Evolutionary conservation across 2,797 vertebrate species (phyloP).

Genomic region (Florisuga fusca): DNA sequence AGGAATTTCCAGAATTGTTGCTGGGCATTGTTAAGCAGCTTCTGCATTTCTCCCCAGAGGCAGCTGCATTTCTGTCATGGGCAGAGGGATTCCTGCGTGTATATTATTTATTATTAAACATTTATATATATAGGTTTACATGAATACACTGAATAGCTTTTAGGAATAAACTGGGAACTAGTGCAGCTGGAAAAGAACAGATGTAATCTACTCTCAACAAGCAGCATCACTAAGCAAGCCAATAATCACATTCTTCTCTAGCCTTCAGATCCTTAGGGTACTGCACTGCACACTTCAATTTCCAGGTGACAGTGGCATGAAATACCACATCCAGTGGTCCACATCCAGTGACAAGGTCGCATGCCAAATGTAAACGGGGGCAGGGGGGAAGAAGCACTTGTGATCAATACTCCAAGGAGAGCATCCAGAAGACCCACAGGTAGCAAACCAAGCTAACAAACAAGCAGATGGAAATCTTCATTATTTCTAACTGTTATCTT

Average conservation of each 20-base stretch:
- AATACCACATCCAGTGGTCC: constrained; percentile 43
- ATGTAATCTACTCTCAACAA: constrained; percentile 40
- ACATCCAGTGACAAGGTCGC: constrained; percentile 52
- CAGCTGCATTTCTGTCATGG: constrained; percentile 74
- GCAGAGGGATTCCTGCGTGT: constrained; percentile 67
- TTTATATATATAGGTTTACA: constrained; percentile 7
- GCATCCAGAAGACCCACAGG: constrained; percentile 3
- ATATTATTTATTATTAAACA: constrained; percentile 72
- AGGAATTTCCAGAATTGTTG: constrained; percentile 72
- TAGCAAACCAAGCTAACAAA: constrained; percentile 1
- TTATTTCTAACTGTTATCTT: background rate
- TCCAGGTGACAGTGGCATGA: constrained; percentile 8
- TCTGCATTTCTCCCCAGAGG: constrained; percentile 74
- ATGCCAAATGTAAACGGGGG: background rate
- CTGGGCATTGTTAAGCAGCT: constrained; percentile 72
- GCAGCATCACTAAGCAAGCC: constrained; percentile 37
- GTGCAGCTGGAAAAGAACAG: constrained; percentile 42
- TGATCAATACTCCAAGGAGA: background rate
- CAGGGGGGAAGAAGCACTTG: background rate
- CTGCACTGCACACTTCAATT: constrained; percentile 1
- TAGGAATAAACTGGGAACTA: constrained; percentile 48
- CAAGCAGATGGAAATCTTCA: background rate
- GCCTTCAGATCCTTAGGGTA: constrained; percentile 46
- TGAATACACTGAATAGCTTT: constrained; percentile 36
- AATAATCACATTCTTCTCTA: constrained; percentile 51